Evolutionary conservation across 2,797 vertebrate genomes (phyloP), one percentile per base, ranked within the genome.

Genomic region (Gastrophryne carolinensis): DNA sequence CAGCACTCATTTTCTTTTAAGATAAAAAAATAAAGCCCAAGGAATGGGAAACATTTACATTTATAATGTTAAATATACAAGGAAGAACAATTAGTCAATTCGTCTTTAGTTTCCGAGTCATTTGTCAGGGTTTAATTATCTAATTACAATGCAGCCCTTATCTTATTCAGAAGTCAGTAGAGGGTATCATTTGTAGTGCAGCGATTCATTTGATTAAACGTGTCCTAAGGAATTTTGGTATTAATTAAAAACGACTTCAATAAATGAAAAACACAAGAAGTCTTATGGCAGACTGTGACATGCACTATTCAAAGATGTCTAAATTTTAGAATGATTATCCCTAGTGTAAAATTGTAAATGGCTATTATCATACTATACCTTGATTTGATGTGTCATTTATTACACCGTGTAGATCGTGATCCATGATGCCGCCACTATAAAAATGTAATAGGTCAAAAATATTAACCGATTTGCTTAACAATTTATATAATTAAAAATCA

Each of bases 301-400:
- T 44, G 41, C 44, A 47, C 4, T 44, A 6, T 44, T n/a, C n/a
- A n/a, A 19, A 47, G 35, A 15, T 41, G 15, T 0, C 39, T 15
- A 41, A 41, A 6, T 0, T n/a, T n/a, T 17, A 5, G 15, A 5
- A 3, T 41, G 32, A 34, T 4, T 52, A 21, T 13, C 21, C 17
- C 17, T 52, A 8, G 53, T 26, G 53, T 8, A 12, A 56, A 56
- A 56, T 21, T 8, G 6, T 32, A 61, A 37, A 61, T 61, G 3
- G 11, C 11, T 35, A 58, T 30, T 2, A 58, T 5, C 7, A 61
- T 34, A 49, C 30, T 15, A 4, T 66, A 57, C 53, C 62, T 58
- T 65, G 32, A 24, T 61, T 52, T 29, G 30, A 39, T 37, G 64
- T 37, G 17, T 75, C 34, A 61, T 56, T 52, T 27, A 75, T 30